Evolutionary conservation across 2,888 invertebrate species (phyloP), one percentile per base, ranked within the genome.

Genomic region (Thyatira batis): DNA sequence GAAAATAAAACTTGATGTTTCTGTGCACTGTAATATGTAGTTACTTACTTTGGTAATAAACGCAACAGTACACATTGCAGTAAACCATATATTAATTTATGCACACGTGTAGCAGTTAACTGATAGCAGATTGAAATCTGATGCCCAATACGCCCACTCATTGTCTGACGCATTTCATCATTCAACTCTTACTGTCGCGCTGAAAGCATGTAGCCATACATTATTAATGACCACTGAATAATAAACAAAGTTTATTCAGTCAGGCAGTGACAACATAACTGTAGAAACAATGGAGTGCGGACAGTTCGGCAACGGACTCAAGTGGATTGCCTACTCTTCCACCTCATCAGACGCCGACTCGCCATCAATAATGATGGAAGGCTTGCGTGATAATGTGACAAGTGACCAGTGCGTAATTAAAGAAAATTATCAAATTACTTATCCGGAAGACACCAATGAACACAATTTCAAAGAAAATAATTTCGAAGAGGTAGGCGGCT

Each of bases 131-230:
- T 75, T 79, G 89, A 78, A 87, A 89, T 80, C 74, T 60, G 77
- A 89, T 80, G 79, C 73, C 59, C 63, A 58, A 69, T 71, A 85
- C 88, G 86, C 89, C 89, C 89, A 85, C 84, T 76, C 62, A 60
- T 65, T 60, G 64, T 68, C 58, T 63, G 69, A 68, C 68, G 71
- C 68, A 67, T 77, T 74, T 67, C 66, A 75, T 77, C 72, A 77
- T 69, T 73, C 60, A 53, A 63, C 61, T 65, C 73, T 68, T 69
- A 67, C 43, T 51, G 27, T 54, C 49, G 33, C 49, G 48, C 51
- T 64, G 61, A 65, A 67, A 65, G 60, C 57, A 63, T 65, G 61
- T 64, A 54, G 61, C 62, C 58, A 39, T 60, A 67, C 58, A 63
- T 68, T 48, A 67, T 64, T 63, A 59, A 69, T 68, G 48, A 59